Evolutionary conservation across 1,140 invertebrate species (phyloP).

Genomic region (Drosophila funebris): DNA sequence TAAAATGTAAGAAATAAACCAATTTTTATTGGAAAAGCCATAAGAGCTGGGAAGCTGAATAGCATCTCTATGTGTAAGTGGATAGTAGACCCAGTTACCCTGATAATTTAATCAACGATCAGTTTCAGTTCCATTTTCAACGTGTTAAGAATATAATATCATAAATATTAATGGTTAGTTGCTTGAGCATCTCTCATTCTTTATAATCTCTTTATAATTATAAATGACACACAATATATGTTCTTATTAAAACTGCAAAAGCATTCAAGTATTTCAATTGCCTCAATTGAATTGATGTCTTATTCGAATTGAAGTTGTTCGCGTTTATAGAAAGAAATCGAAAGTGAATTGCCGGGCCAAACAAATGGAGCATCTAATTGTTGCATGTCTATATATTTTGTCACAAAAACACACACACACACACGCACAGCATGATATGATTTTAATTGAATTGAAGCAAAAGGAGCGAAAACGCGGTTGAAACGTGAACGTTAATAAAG

Average conservation of each 20-base stretch:
- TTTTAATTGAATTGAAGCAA: conserved; percentile 67
- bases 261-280: not conserved
- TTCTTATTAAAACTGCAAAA: not conserved
- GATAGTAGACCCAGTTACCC: too few species aligned
- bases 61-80: too few species aligned
- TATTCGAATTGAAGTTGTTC: not conserved
- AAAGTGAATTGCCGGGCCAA: conserved; percentile 33
- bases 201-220: too few species aligned
- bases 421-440: conserved; percentile 48
- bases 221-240: too few species aligned
- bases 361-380: conserved; percentile 69
- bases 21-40: not conserved
- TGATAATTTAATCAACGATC: too few species aligned
- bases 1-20: conserved; percentile 23
- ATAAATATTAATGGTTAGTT: too few species aligned
- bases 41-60: not conserved
- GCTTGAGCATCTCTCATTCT: too few species aligned
- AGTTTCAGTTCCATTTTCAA: too few species aligned
- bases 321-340: conserved; percentile 16
- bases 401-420: conserved; percentile 11
- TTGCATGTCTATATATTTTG: conserved; percentile 49
- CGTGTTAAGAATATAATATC: too few species aligned
- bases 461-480: conserved; percentile 29
- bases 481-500: conserved; percentile 53
- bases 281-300: not conserved